phyloP scores from a whole-genome alignment of 2,888 invertebrate genomes.

The Patella pellucida region DNA sequence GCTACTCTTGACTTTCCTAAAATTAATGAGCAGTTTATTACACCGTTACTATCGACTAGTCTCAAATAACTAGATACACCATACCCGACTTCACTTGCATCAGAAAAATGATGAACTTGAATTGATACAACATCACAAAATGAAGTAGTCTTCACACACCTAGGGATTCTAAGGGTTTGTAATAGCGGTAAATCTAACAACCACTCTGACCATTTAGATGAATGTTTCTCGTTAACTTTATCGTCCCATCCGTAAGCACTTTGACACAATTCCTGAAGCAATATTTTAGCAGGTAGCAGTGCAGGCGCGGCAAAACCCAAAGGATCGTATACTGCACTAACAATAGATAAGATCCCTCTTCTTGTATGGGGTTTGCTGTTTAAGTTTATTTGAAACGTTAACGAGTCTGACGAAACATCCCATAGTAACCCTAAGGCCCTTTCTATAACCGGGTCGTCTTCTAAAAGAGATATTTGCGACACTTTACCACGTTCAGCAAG shows the following conservation, averaged over 20 bases:
- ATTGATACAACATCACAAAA: background rate
- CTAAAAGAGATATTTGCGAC: slow-evolving; percentile 10
- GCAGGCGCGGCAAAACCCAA: slow-evolving; percentile 17
- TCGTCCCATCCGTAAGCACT: slow-evolving; percentile 14
- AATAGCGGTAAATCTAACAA: slow-evolving; percentile 11
- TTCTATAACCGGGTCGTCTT: slow-evolving; percentile 20
- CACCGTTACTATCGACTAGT: background rate
- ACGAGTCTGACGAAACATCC: slow-evolving; percentile 25
- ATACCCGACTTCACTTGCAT: slow-evolving; percentile 6
- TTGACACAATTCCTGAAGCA: slow-evolving; percentile 11
- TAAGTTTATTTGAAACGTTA: slow-evolving; percentile 20
- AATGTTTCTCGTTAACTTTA: background rate
- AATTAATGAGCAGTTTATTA: background rate
- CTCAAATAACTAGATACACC: slow-evolving; percentile 7
- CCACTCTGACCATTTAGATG: slow-evolving; percentile 15
- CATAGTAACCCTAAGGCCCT: slow-evolving; percentile 34
- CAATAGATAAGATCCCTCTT: slow-evolving; percentile 17
- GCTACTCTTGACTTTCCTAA: slow-evolving; percentile 18
- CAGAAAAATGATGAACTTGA: slow-evolving; percentile 15
- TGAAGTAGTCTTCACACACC: background rate
- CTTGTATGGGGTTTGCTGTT: slow-evolving; percentile 15
- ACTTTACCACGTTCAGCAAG: slow-evolving; percentile 26
- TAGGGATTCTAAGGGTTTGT: background rate
- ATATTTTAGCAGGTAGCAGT: slow-evolving; percentile 13
- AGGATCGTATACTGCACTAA: slow-evolving; percentile 20